These are phyloP conservation scores for Salticus scenicus DNA, from an alignment of 2,888 invertebrate species.

Conservation along the genomic window DNA sequence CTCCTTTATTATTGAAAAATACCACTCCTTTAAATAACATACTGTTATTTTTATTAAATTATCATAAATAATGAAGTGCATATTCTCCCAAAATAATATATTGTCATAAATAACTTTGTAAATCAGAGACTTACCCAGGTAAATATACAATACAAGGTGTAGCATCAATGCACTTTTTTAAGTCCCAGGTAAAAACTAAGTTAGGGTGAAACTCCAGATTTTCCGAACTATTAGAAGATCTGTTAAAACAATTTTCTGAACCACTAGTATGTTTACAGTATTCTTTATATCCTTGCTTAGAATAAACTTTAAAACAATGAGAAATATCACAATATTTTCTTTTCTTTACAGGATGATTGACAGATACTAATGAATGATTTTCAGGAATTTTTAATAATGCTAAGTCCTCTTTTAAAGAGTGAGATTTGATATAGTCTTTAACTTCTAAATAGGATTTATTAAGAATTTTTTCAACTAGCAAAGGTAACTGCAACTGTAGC, in stretches of 20 bases:
- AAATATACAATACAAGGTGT: conserved; percentile 78
- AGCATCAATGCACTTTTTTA: conserved; percentile 89
- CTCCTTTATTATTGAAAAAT: too few relatives aligned
- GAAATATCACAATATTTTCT: conserved; percentile 11
- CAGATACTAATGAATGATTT: background rate
- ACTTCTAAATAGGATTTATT: conserved; percentile 72
- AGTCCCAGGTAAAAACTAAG: conserved; percentile 80
- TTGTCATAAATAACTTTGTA: background rate
- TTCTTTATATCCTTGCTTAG: conserved; percentile 13
- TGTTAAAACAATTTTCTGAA: background rate
- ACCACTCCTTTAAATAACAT: too few relatives aligned
- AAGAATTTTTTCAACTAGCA: conserved; percentile 74
- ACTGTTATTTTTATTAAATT: too few relatives aligned
- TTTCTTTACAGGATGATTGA: conserved; percentile 22
- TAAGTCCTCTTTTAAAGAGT: conserved; percentile 1
- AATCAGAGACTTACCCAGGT: conserved; percentile 69
- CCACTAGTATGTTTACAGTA: background rate
- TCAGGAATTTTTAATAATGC: background rate
- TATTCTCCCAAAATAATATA: too few relatives aligned
- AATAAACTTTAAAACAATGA: conserved; percentile 29
- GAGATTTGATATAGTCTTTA: background rate
- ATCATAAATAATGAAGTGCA: too few relatives aligned
- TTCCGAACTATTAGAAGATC: background rate
- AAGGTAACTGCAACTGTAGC: conserved; percentile 71
- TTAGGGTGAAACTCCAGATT: conserved; percentile 28